A percentile compares a stretch with the other conserved stretches of the same genome.
Evolutionary conservation across 35 echinoderm and acorn worm species (phyloP).

Genomic region (Lytechinus variegatus): DNA sequence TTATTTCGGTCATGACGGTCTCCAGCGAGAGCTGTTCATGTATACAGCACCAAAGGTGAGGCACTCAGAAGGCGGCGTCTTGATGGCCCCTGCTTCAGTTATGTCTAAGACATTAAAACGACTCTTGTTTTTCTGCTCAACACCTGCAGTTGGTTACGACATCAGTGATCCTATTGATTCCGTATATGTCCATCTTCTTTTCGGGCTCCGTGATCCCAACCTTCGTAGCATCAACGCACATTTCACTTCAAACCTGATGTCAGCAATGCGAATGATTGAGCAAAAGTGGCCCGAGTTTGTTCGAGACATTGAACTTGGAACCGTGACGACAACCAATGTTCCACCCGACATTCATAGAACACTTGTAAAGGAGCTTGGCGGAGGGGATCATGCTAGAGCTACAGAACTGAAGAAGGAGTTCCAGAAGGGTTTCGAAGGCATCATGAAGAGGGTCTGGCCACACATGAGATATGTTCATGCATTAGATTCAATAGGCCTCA

Average conservation of each 20-base stretch:
- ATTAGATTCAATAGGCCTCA: slow-evolving; percentile 54
- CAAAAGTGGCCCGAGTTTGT: slow-evolving; percentile 58
- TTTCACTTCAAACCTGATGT: slow-evolving; percentile 49
- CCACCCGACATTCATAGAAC: slow-evolving; percentile 31
- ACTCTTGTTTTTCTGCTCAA: slow-evolving; percentile 53
- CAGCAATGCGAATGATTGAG: slow-evolving; percentile 49
- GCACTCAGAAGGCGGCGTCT: background rate
- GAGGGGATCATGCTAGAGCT: slow-evolving; percentile 58
- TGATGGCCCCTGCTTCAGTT: slow-evolving; percentile 50
- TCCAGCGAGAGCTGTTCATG: background rate
- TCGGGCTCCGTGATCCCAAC: slow-evolving; percentile 65
- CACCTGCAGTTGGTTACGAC: slow-evolving; percentile 54
- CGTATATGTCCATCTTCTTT: slow-evolving; percentile 66
- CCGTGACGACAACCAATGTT: slow-evolving; percentile 51
- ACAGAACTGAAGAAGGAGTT: slow-evolving; percentile 66
- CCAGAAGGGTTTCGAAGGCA: slow-evolving; percentile 76
- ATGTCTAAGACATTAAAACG: slow-evolving; percentile 33
- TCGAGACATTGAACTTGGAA: slow-evolving; percentile 48
- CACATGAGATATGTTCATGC: slow-evolving; percentile 49
- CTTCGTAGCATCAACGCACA: background rate
- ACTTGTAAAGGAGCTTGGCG: slow-evolving; percentile 37
- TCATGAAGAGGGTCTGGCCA: slow-evolving; percentile 79
- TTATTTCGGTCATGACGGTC: background rate
- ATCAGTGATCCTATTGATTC: slow-evolving; percentile 54
- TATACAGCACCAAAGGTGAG: slow-evolving; percentile 23